Base-by-base conservation (phyloP, 2,888 invertebrate species). In the Strigamia maritima region DNA sequence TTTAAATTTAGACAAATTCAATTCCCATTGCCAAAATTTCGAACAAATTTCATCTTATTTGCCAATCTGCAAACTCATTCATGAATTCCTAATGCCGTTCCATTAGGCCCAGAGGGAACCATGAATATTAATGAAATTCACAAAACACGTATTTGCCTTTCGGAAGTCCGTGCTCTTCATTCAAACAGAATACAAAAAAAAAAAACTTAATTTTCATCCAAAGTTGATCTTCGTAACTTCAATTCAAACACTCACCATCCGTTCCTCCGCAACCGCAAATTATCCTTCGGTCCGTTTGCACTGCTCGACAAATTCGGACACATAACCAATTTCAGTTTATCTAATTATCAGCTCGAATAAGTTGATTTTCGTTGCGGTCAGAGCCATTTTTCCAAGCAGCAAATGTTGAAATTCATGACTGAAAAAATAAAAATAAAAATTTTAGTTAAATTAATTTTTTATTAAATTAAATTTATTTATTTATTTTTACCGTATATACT, bases 81-180 rank as follows among this genome's bases (percentile, higher is more conserved):
- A 60, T 60, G 60, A 60, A 60, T 60, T 60, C 60, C 60, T 60
- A 60, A 60, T 60, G 60, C 24, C 22, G 2, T 60, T 60, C 60
- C 60, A 60, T 60, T 60, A 60, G 60, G 60, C 60, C 60, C 22
- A 60, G 22, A 22, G 60, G 60, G 60, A 60, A 60, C 60, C 24
- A 60, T 60, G 60, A 60, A 60, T 60, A 60, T 60, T 60, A 60
- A 60, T 60, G 60, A 19, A 60, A 60, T 60, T 60, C 60, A 60
- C 60, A 60, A 60, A 60, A 24, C 60, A 60, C 24, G 24, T 24
- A 60, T 60, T 60, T 60, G 7, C 3, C 24, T 60, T 60, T 60
- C 22, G 22, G 22, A 60, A 3, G 60, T 60, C 60, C 60, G 22
- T 24, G 22, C 60, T 60, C 12, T 60, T 60, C 60, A 60, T 3